Base-by-base conservation (phyloP, 2,888 invertebrate species). In the Torymus aiolomorphi region DNA sequence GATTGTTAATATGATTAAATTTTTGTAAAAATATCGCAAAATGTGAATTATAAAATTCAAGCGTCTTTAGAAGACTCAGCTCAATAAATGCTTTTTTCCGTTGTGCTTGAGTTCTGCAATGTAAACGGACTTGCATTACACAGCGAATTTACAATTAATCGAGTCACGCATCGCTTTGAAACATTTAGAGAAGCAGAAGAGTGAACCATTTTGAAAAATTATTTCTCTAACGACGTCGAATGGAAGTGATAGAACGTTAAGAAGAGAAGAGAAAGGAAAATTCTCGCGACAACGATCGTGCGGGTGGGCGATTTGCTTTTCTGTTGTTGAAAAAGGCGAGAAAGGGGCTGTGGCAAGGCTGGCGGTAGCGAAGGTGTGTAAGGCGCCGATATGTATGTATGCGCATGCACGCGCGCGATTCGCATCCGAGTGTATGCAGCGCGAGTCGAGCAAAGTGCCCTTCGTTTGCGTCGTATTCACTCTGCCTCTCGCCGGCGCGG, bases 401-500 rank as follows among this genome's bases (percentile, higher is more conserved):
- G 24, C 24, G 61, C 24, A n/a, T n/a, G n/a, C n/a, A 61, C 20
- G 24, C 12, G 61, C 24, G 61, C 20, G 61, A 10, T 2, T 62
- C 52, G 66, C 57, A n/a, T n/a, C n/a, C n/a, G n/a, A n/a, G 71
- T 80, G 31, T 74, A 63, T 74, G 71, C 77, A 62, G 76, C 69
- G 61, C 31, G 54, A 76, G 76, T 56, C 54, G 51, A 54, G 69
- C 54, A 70, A 70, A 76, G 62, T 56, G 54, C 62, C 56, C 76
- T 76, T 76, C 76, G 76, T 69, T 76, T 62, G 69, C 20, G 20
- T 62, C 67, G 73, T 51, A 67, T 63, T 63, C 74, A 70, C 24
- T 24, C 24, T 3, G 24, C 63, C n/a, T 52, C 52, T 63, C 49
- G 10, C 16, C 18, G n/a, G 3, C 24, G 24, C 24, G 24, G 59